Conservation (phyloP, 2,797 vertebrate species). For the Balearica regulorum region DNA sequence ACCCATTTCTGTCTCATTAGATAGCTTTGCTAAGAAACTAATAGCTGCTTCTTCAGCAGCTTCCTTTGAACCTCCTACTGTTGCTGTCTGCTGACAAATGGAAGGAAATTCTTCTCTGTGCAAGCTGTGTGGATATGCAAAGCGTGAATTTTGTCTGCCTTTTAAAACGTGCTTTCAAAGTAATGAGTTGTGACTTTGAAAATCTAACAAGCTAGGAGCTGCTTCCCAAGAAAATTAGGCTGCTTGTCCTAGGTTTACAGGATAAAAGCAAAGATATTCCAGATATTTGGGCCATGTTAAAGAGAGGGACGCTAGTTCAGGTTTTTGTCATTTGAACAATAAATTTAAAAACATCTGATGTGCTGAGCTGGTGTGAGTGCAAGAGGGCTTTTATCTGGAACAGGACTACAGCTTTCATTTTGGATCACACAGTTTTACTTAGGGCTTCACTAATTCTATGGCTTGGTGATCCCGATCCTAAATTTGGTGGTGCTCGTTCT, state of each 20-base stretch:
- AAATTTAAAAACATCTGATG: neutral
- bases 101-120: neutral
- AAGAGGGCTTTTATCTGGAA: neutral
- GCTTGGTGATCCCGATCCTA: neutral
- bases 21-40: neutral
- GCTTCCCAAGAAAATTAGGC: neutral
- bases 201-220: neutral
- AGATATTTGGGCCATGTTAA: neutral
- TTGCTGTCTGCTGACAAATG: slow-evolving; percentile 6
- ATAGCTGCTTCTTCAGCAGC: neutral
- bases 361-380: neutral
- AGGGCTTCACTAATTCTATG: neutral
- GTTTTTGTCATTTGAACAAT: neutral
- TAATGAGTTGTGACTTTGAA: neutral
- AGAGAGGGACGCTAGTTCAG: neutral
- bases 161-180: neutral
- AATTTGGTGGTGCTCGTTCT: neutral
- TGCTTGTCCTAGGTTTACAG: neutral
- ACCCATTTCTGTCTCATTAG: neutral
- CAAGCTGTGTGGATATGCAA: neutral
- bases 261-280: neutral
- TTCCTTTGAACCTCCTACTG: neutral
- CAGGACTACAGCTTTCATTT: neutral
- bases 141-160: neutral
- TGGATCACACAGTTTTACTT: neutral